Conservation (phyloP, 2,888 invertebrate genomes). For the Micoletzkya japonica region DNA sequence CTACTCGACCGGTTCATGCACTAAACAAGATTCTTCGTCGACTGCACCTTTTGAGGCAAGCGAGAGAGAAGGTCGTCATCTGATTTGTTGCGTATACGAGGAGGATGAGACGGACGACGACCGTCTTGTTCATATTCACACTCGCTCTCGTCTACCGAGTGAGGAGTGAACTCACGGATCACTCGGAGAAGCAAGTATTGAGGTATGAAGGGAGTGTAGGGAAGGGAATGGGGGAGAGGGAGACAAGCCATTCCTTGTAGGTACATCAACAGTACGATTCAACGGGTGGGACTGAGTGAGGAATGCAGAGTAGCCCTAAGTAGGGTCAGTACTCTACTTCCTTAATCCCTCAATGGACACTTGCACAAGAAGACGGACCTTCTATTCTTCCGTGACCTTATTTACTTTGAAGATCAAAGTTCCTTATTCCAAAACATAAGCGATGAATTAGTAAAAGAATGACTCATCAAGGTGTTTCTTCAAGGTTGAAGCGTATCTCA, state of each 20-base stretch:
- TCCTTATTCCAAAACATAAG: background rate
- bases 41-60: background rate
- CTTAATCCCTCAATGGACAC: background rate
- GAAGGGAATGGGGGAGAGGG: background rate
- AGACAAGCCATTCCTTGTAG: background rate
- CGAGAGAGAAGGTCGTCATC: background rate
- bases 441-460: background rate
- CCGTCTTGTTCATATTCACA: background rate
- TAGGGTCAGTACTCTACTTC: background rate
- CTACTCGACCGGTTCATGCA: background rate
- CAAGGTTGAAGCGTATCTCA: constrained; percentile 51
- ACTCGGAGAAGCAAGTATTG: constrained; percentile 4
- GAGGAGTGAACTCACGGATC: background rate
- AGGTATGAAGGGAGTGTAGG: background rate
- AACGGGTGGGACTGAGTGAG: background rate
- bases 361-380: too few relatives aligned
- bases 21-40: constrained; percentile 13
- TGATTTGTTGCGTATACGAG: background rate
- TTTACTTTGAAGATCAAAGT: background rate
- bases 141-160: background rate
- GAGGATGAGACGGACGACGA: too few relatives aligned
- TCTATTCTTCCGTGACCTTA: background rate
- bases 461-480: constrained; percentile 13
- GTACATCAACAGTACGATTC: constrained; percentile 9
- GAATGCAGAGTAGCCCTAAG: constrained; percentile 9